Conservation (phyloP, 2,888 invertebrate genomes). For the Frankliniella fusca region DNA sequence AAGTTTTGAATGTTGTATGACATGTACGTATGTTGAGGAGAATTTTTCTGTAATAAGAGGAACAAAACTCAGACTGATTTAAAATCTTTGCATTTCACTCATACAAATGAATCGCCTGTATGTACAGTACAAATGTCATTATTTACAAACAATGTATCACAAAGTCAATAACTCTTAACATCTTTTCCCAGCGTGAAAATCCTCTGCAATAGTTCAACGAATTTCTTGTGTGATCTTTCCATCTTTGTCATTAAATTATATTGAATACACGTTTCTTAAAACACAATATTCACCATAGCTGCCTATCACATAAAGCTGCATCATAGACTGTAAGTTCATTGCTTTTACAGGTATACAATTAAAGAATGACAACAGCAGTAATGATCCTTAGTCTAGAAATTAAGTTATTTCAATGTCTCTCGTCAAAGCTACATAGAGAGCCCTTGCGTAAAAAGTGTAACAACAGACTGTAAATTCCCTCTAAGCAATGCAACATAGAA, state of each 20-base stretch:
- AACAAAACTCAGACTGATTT: not conserved
- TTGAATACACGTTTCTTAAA: not conserved
- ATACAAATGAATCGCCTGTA: constrained; percentile 21
- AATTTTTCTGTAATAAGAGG: not conserved
- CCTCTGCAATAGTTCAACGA: not conserved
- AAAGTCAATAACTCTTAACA: constrained; percentile 23
- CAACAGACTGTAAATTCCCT: no score
- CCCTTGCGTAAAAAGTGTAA: no score
- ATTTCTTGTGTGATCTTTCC: not conserved
- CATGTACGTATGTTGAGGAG: not conserved
- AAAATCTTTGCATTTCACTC: constrained; percentile 17
- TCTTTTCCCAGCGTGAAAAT: not conserved
- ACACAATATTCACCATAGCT: not conserved
- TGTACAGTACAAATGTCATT: constrained; percentile 23
- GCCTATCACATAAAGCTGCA: not conserved
- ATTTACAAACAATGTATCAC: constrained; percentile 26
- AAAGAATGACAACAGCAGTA: no score
- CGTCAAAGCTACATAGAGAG: no score
- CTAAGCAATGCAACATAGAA: no score
- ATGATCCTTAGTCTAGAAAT: no score
- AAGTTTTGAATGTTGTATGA: not conserved
- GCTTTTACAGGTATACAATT: no score
- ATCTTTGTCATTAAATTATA: not conserved
- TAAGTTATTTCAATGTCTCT: no score
- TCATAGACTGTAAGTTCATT: not conserved